A percentile compares a stretch with the other conserved stretches of the same genome.
Evolutionary conservation across 2,888 invertebrate species (phyloP).

Genomic region (Cheilosia grossa): DNA sequence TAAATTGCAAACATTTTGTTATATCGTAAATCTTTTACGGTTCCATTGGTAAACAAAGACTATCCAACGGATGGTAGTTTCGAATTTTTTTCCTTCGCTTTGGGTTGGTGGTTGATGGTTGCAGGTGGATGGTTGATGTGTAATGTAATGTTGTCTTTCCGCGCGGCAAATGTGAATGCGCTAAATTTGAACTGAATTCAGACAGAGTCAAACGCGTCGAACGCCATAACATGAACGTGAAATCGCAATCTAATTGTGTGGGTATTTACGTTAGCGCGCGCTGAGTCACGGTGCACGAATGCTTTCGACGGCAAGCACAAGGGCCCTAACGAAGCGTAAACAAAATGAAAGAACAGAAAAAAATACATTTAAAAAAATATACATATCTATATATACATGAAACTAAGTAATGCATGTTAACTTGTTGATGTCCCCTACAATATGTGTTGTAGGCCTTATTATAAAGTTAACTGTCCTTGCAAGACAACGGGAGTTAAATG

Average conservation of each 20-base stretch:
- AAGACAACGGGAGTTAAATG: neutral
- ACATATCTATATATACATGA: too few species aligned
- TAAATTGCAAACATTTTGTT: constrained; percentile 45
- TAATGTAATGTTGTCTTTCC: constrained; percentile 46
- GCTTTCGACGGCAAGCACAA: constrained; percentile 52
- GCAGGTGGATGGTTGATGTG: neutral
- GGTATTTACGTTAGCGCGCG: constrained; percentile 30
- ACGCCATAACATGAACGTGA: constrained; percentile 46
- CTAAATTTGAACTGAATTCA: constrained; percentile 31
- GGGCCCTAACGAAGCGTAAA: constrained; percentile 66
- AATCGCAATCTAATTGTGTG: constrained; percentile 44
- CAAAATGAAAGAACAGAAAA: constrained; percentile 33
- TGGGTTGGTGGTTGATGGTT: constrained; percentile 5
- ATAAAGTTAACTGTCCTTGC: constrained; percentile 36
- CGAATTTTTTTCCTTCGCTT: constrained; percentile 31
- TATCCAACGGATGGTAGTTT: constrained; percentile 23
- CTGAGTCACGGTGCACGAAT: constrained; percentile 57
- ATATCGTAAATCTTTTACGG: constrained; percentile 54
- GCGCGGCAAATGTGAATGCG: constrained; percentile 45
- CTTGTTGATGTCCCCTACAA: constrained; percentile 15
- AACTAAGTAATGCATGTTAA: constrained; percentile 7
- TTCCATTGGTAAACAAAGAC: constrained; percentile 41
- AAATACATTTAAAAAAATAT: neutral
- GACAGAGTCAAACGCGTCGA: constrained; percentile 42
- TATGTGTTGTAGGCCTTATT: constrained; percentile 1